A percentile compares a stretch with the other conserved stretches of the same genome.
phyloP scores from a whole-genome alignment of 2,113 vertebrate genomes.

The Gymnarchus niloticus region DNA sequence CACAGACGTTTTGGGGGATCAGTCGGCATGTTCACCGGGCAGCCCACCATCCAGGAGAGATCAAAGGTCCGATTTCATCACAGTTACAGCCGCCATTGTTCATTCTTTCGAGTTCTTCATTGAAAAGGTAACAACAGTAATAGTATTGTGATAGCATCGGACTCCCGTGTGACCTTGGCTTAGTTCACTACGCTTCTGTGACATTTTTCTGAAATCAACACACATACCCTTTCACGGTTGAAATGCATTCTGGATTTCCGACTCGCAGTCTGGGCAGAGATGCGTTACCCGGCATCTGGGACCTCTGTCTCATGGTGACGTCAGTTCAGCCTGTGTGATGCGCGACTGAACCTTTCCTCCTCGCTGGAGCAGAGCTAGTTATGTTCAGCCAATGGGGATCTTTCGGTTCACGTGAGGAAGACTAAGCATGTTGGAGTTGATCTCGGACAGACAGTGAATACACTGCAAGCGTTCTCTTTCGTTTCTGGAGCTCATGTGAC shows the following conservation, averaged over 20 bases:
- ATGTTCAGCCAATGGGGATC: background rate
- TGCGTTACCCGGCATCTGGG: too few relatives aligned
- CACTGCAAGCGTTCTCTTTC: background rate
- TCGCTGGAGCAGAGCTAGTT: background rate
- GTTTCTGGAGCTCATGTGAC: background rate
- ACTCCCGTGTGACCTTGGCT: background rate
- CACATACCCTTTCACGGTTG: background rate
- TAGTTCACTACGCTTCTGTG: background rate
- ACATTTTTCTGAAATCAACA: background rate
- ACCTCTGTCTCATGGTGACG: background rate
- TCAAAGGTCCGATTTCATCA: constrained; percentile 54
- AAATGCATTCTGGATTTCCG: background rate
- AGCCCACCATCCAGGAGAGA: constrained; percentile 35
- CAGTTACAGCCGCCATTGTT: constrained; percentile 55
- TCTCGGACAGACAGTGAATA: background rate
- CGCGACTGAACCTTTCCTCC: background rate
- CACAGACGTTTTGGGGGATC: constrained; percentile 53
- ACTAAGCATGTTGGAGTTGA: background rate
- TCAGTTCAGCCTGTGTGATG: too few relatives aligned
- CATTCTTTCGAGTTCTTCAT: constrained; percentile 52
- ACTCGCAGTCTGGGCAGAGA: background rate
- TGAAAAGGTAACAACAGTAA: constrained; percentile 50
- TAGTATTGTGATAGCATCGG: background rate
- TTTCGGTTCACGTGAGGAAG: background rate
- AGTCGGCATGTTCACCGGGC: constrained; percentile 8